These are phyloP conservation scores for Nyctibius grandis DNA, from an alignment of 2,797 vertebrate species.

Conservation along the genomic window DNA sequence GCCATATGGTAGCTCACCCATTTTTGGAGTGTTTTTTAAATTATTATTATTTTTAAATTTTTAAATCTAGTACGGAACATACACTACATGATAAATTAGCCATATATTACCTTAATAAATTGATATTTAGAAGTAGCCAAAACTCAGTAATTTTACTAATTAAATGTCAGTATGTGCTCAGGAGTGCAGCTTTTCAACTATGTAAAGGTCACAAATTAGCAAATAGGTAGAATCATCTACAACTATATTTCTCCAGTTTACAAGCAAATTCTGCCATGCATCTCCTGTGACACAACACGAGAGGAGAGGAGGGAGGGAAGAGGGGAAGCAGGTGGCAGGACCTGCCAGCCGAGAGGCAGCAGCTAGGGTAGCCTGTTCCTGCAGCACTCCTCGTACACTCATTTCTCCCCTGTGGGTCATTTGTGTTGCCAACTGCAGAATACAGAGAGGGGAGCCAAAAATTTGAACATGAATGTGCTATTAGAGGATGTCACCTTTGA, in stretches of 20 bases:
- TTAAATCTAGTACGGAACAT: neutral
- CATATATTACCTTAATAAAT: neutral
- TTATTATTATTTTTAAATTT: neutral
- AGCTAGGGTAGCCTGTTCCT: neutral
- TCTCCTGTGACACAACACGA: neutral
- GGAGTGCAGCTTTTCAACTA: neutral
- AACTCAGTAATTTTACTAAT: neutral
- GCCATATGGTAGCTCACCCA: neutral
- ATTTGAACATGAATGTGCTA: neutral
- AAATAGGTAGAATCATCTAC: neutral
- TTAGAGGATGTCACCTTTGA: neutral
- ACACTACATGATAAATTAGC: neutral
- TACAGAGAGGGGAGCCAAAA: neutral
- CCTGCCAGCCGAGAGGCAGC: neutral
- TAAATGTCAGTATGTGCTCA: slow-evolving; percentile 11
- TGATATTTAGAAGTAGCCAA: neutral
- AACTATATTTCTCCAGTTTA: neutral
- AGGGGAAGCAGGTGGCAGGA: neutral
- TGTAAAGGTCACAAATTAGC: slow-evolving; percentile 1
- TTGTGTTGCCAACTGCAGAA: neutral
- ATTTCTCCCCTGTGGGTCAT: neutral
- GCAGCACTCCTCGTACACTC: accelerated
- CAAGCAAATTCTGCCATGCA: neutral
- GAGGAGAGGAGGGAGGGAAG: too few relatives aligned
- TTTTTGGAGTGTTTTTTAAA: neutral